These are phyloP conservation scores for Octopus bimaculoides DNA, from an alignment of 1,140 invertebrate species.

Conservation along the genomic window DNA sequence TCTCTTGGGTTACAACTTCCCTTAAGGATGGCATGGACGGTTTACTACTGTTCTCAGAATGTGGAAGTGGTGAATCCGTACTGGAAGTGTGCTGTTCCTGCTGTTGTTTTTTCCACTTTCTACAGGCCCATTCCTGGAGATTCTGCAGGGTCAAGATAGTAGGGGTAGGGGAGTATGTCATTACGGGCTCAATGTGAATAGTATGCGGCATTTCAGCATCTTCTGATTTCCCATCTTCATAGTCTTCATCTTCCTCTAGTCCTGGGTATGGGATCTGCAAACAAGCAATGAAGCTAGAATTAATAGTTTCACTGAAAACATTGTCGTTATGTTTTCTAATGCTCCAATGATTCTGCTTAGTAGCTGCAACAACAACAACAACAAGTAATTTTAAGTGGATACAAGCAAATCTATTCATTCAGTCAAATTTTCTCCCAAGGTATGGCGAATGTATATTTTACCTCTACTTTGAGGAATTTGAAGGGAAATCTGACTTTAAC, in stretches of 20 bases:
- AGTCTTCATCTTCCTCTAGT: conserved; percentile 7
- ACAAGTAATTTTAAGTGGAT: too few species aligned
- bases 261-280: background rate
- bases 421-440: too few species aligned
- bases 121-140: conserved; percentile 56
- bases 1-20: background rate
- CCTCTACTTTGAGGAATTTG: too few species aligned
- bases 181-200: conserved; percentile 34
- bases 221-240: background rate
- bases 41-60: background rate
- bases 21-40: background rate
- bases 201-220: background rate
- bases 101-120: conserved; percentile 53
- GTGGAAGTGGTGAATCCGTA: background rate
- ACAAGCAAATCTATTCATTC: too few species aligned
- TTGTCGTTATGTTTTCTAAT: too few species aligned
- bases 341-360: too few species aligned
- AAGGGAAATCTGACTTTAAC: too few species aligned
- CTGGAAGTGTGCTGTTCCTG: conserved; percentile 26
- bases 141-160: conserved; percentile 54
- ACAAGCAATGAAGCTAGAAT: background rate
- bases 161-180: conserved; percentile 53
- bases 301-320: too few species aligned
- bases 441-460: too few species aligned
- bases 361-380: too few species aligned